Base-by-base conservation (phyloP, 2,888 invertebrate genomes). In the Mycogona germanica region DNA sequence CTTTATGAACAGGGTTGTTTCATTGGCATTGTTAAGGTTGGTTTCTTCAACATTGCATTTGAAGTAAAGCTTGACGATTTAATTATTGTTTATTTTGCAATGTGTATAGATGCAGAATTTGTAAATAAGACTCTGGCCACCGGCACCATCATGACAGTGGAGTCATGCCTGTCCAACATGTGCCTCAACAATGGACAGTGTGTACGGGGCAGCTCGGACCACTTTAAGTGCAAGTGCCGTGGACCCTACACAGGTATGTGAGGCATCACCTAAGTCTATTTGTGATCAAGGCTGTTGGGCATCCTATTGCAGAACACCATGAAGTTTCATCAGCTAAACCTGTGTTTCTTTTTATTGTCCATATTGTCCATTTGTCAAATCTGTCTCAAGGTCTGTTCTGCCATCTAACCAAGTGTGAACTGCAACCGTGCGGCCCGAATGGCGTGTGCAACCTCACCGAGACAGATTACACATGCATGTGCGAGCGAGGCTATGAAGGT, bases 181-280 rank as follows among this genome's bases (percentile, higher is more conserved):
- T 87, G 86, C 63, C 70, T 77, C 57, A 78, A 82, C 65, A 78
- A 76, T 12, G 85, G 84, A 0, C 77, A 76, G 62, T 86, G 85
- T 65, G 70, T 78, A n/a, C n/a, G n/a, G 55, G n/a, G 26, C 29
- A 46, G 42, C 48, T 51, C 25, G 44, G 59, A 52, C 26, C 50
- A 23, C n/a, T 53, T 30, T 41, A 44, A 76, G 55, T 86, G 86
- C 64, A 79, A 81, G 59, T 85, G 85, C 65, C 69, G 71, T 29
- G 80, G 81, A 57, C 80, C 82, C 67, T 84, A 78, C 62, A 82
- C 82, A 60, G 85, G 84, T 80, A 72, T 70, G 64, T 65, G n/a
- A n/a, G n/a, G n/a, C n/a, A n/a, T n/a, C n/a, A n/a, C n/a, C n/a
- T n/a, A n/a, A n/a, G n/a, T n/a, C n/a, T n/a, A n/a, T n/a, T n/a